Evolutionary conservation across 1,140 invertebrate species (phyloP), one percentile per base, ranked within the genome.

Genomic region (Phortica variegata): DNA sequence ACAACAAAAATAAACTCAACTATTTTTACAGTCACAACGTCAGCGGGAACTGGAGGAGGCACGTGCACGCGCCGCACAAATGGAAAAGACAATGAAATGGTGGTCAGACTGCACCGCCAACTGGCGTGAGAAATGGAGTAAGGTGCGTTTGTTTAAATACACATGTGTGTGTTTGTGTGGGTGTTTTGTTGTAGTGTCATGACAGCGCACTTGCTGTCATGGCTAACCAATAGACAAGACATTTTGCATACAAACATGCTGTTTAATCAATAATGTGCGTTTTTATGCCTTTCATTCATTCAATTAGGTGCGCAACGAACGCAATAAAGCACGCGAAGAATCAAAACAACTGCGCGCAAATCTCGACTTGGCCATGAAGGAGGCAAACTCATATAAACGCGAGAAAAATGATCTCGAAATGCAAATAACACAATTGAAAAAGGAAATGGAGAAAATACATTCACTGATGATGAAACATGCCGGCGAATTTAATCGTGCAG

Each of bases 11-110:
- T 19, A 18, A 9, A 31, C 17, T 34, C 38, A 20, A 50, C 29
- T 41, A 21, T 2, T 34, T 15, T 47, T 42, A 49, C 44, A 86
- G 84, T 83, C 84, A 12, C 77, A 86, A 47, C 77, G 87, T 44
- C 81, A 90, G 69, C 77, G 90, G 49, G 93, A 97, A 73, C 76
- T 97, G 47, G 90, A 95, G 58, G 93, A 97, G 69, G 91, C 93
- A 0, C 79, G 91, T 52, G 91, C 92, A 1, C 77, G 94, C 47
- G 92, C 92, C 3, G 87, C 91, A 1, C 95, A 98, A 77, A 97
- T 98, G 95, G 95, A 98, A 74, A 98, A 98, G 78, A 98, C 95
- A 0, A 97, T 98, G 93, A 80, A 92, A 42, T 98, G 95, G 95
- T 98, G 95, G 95, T 97, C 94, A 0, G 81, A 82, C 50, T 83